Conservation (phyloP, 2,113 vertebrate genomes). For the Grallaria varia region DNA sequence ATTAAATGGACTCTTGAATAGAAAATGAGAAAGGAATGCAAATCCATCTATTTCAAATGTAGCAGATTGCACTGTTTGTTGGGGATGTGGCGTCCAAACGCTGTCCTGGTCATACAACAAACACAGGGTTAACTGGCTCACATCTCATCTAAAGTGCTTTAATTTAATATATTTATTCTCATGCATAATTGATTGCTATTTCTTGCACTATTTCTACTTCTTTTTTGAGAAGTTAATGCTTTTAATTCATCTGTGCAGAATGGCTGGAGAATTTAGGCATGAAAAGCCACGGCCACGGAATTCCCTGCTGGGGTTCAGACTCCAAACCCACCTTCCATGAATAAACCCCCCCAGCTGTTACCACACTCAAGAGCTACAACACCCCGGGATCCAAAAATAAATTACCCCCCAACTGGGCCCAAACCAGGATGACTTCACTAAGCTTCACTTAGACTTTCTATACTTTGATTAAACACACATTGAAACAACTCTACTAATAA, state of each 20-base stretch:
- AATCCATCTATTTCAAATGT: conserved; percentile 12
- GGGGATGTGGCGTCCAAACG: neutral
- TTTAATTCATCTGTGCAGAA: conserved; percentile 28
- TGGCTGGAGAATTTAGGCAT: neutral
- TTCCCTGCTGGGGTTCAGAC: neutral
- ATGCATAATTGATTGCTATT: conserved; percentile 25
- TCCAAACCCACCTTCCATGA: neutral
- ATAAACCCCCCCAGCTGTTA: neutral
- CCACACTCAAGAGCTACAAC: neutral
- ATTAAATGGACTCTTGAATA: conserved; percentile 17
- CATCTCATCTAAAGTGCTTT: neutral
- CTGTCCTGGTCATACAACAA: neutral
- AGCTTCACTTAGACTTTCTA: neutral
- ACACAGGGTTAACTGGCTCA: neutral
- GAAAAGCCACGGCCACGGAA: neutral
- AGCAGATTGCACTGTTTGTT: conserved; percentile 33
- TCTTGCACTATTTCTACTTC: neutral
- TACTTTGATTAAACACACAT: neutral
- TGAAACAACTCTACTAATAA: neutral
- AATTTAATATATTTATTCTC: conserved; percentile 28
- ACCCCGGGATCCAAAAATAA: neutral
- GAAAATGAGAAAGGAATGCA: conserved; percentile 30
- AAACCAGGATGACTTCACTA: neutral
- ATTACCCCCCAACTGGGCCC: neutral
- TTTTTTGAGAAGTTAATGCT: neutral